Evolutionary conservation across 2,113 vertebrate genomes (phyloP), one percentile per base, ranked within the genome.

Genomic region (Neolamprologus sp.): DNA sequence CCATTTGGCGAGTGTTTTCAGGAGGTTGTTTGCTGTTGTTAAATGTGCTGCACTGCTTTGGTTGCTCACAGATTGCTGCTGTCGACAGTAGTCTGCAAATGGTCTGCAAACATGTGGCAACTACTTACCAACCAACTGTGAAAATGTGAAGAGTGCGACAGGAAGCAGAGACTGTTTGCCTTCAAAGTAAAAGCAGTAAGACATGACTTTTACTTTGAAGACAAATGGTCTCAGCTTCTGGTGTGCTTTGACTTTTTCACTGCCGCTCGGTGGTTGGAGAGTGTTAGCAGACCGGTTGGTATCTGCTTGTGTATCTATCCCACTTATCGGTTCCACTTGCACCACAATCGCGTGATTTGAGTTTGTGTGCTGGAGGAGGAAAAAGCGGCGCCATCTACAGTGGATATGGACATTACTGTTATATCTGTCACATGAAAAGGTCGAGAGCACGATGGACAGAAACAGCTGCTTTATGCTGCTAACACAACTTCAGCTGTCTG

Each of bases 401-500:
- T 2, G 60, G 2, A 65, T 65, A 65, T 35, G 31, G 31, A 7
- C 60, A 0, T 63, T 19, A 11, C 58, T 35, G 28, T 63, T 63
- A 63, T 19, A 63, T 63, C 58, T 63, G 0, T 63, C 31, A 1
- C 58, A 0, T 35, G 58, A 63, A n/a, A 63, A 35, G 17, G 31
- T 63, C 31, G 31, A 35, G 58, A 63, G 31, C 17, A 0, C 31
- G 2, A 35, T 5, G 17, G 60, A 35, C 60, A 65, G 31, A 63
- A 63, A 63, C 58, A 11, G 9, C 31, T 2, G 9, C 16, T 1
- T 63, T 4, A 11, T 19, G 31, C 1, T 65, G 60, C 60, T 1
- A 65, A 0, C 17, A 35, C 6, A 7, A n/a, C 60, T n/a, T 63
- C 9, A 35, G 31, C 60, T 0, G 6, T 12, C 0, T 12, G 31